Conservation (phyloP, 2,113 vertebrate genomes). For the Noctilio leporinus region DNA sequence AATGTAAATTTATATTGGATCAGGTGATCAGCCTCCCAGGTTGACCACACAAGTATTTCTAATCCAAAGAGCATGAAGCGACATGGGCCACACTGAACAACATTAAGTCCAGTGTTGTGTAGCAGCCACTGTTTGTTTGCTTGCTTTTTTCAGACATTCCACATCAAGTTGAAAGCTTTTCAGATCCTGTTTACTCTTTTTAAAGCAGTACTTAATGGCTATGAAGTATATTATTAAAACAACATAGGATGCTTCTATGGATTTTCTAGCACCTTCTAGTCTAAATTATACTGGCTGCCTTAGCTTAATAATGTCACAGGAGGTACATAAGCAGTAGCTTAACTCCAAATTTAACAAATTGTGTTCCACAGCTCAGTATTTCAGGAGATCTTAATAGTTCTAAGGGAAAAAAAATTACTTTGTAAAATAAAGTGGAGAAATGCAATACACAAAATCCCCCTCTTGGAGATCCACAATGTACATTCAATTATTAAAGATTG, state of each 20-base stretch:
- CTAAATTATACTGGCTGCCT: not conserved
- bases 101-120: not conserved
- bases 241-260: not conserved
- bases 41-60: not conserved
- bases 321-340: not conserved
- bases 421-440: not conserved
- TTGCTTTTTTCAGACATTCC: not conserved
- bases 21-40: constrained; percentile 2
- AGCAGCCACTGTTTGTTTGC: not conserved
- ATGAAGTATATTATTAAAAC: not conserved
- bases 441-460: not conserved
- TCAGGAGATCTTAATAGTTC: not conserved
- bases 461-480: not conserved
- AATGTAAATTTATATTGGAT: constrained; percentile 7
- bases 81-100: not conserved
- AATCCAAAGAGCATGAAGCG: not conserved
- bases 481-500: not conserved
- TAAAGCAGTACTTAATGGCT: not conserved
- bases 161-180: not conserved
- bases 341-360: not conserved
- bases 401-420: not conserved
- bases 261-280: not conserved
- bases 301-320: not conserved
- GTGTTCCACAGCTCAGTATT: not conserved
- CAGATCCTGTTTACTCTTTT: not conserved